These are phyloP conservation scores for Neolamprologus devosi DNA, from an alignment of 2,113 vertebrate species.

Conservation along the genomic window DNA sequence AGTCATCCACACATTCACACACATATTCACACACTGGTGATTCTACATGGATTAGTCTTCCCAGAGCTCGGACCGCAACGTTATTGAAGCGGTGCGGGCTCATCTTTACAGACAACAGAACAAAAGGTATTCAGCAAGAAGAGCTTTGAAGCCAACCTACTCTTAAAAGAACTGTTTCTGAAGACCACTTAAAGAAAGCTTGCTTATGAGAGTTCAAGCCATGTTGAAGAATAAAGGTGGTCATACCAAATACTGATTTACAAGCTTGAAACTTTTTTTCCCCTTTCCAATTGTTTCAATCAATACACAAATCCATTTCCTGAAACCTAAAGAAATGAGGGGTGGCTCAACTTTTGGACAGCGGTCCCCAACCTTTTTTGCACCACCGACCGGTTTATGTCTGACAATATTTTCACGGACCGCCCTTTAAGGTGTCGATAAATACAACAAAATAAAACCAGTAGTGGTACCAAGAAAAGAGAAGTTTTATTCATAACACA, in stretches of 20 bases:
- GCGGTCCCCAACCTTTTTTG: fast-evolving
- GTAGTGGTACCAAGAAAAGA: fast-evolving
- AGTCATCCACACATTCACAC: background rate
- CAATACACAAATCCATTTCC: background rate
- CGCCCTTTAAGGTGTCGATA: background rate
- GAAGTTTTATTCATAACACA: background rate
- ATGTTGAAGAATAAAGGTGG: background rate
- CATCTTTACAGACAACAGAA: background rate
- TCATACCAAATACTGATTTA: background rate
- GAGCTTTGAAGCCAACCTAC: background rate
- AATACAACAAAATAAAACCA: fast-evolving
- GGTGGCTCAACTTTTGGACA: background rate
- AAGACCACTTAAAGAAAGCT: background rate
- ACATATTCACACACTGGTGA: background rate
- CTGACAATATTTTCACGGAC: background rate
- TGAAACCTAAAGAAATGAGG: background rate
- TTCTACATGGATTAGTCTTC: background rate
- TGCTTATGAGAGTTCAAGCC: background rate
- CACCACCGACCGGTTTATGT: background rate
- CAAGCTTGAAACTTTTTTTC: background rate
- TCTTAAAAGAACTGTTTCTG: background rate
- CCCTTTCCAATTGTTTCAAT: background rate
- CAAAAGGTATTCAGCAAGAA: background rate
- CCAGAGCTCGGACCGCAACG: background rate
- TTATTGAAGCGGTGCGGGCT: background rate